Evolutionary conservation across 2,888 invertebrate genomes (phyloP), one percentile per base, ranked within the genome.

Genomic region (Cylloceria caligata): DNA sequence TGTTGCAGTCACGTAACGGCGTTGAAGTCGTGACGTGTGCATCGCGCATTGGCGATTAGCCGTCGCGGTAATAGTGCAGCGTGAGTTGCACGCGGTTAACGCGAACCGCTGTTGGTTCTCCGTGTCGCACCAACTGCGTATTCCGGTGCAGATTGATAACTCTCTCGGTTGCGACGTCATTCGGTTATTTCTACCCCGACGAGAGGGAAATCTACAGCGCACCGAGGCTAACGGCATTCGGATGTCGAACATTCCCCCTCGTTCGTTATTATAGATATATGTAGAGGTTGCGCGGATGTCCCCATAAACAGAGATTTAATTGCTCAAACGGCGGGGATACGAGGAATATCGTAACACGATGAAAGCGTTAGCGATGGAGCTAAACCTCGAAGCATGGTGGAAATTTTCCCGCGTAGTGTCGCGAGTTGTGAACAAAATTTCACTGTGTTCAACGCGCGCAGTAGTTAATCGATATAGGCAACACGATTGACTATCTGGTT

Each of bases 171-270:
- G 65, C 65, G 9, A 65, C 24, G 30, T 45, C 65, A 36, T 42
- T 42, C 69, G 24, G 39, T 69, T n/a, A n/a, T n/a, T 55, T 27
- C 39, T 3, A 24, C 21, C 36, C 36, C 36, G 69, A 39, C 39
- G 69, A 52, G 52, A 47, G 69, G 36, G 36, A 39, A 47, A 69
- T 39, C 36, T 52, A 9, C 45, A 34, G 49, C 36, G 34, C 68
- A 68, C 34, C 49, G 49, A 39, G 45, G 52, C 68, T 62, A 80
- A 84, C 64, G 78, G 79, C 75, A 84, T 80, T 82, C 67, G 82
- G 76, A 84, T 82, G 81, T 73, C 69, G 82, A 82, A 82, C 83
- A 76, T 83, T 80, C n/a, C 55, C 42, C 64, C 77, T 72, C 45
- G 52, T 27, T 39, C 57, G 72, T 73, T 57, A 65, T 55, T 24